Conservation (phyloP, 1,140 invertebrate genomes). For the Archegozetes longisetosus region DNA sequence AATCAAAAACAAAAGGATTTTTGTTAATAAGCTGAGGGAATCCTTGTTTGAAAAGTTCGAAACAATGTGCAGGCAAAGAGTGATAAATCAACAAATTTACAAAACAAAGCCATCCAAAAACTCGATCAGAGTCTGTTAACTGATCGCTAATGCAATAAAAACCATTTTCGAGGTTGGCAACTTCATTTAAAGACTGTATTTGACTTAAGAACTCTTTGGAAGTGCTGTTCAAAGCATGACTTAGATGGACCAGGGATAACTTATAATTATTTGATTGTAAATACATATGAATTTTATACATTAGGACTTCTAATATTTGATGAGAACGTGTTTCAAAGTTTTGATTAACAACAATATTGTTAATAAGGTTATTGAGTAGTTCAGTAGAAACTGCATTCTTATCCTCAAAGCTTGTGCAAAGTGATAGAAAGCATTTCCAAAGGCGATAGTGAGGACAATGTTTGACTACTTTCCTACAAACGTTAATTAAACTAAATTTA, state of each 20-base stretch:
- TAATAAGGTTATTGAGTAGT: not conserved
- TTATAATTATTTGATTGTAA: slow-evolving; percentile 2
- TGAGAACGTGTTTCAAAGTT: not conserved
- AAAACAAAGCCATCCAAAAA: slow-evolving; percentile 16
- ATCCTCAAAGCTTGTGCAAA: not conserved
- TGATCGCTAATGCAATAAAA: not conserved
- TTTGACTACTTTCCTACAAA: slow-evolving; percentile 7
- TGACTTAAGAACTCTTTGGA: not conserved
- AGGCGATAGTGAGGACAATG: slow-evolving; percentile 6
- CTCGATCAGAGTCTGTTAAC: not conserved
- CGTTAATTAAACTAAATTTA: not conserved
- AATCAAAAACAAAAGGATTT: slow-evolving; percentile 5
- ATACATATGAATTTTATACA: slow-evolving; percentile 3
- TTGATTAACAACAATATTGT: not conserved
- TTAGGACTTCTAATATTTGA: slow-evolving; percentile 2
- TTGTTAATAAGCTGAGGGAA: not conserved
- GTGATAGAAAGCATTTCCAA: slow-evolving; percentile 1
- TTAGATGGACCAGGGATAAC: slow-evolving; percentile 1
- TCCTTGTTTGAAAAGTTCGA: not conserved
- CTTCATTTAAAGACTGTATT: not conserved
- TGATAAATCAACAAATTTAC: slow-evolving; percentile 9
- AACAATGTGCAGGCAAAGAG: slow-evolving; percentile 7
- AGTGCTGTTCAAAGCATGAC: not conserved
- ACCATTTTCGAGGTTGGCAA: not conserved
- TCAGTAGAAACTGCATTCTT: not conserved